Base-by-base conservation (phyloP, 2,113 vertebrate genomes). In the Protobothrops flavoviridis region DNA sequence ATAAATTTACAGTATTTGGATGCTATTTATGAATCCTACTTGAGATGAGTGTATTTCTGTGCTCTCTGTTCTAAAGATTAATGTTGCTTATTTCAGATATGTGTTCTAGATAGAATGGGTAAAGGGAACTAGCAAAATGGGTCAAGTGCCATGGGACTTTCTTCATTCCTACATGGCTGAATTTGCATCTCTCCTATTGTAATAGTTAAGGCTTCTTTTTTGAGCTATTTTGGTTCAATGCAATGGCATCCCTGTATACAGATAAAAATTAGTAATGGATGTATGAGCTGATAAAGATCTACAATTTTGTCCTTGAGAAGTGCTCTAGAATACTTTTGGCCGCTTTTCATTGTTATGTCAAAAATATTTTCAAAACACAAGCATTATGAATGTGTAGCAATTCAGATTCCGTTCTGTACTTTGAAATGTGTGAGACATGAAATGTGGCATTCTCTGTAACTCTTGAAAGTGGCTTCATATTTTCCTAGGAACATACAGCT, bases 1-100 rank as follows among this genome's bases (percentile, higher is more conserved):
- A 95, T 96, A 96, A 95, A 96, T 96, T 95, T 95, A 93, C 55
- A 94, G 53, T 95, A 94, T 96, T 96, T 90, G 97, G 95, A 95
- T 95, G 92, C 95, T 95, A 64, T 97, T 96, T 93, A 93, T 94
- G 94, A 96, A 95, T 94, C 93, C 92, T 91, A 94, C 93, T 89
- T 93, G 87, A 95, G 95, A 94, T 91, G 45, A 33, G 61, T 86
- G 43, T 89, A 55, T n/a, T 92, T 89, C 26, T 92, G 56, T 56
- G 33, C 17, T 26, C 24, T 24, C 23, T 89, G 52, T 29, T 15
- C 15, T 57, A 20, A 57, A 81, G 29, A 0, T 10, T 89, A 26
- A 55, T 43, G 29, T 88, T 74, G 29, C 1, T 53, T 13, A 53
- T 8, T 89, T 61, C 23, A 81, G 48, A 92, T 7, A 21, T 56